Conservation (phyloP, 2,113 vertebrate genomes). For the Urocolius indicus region DNA sequence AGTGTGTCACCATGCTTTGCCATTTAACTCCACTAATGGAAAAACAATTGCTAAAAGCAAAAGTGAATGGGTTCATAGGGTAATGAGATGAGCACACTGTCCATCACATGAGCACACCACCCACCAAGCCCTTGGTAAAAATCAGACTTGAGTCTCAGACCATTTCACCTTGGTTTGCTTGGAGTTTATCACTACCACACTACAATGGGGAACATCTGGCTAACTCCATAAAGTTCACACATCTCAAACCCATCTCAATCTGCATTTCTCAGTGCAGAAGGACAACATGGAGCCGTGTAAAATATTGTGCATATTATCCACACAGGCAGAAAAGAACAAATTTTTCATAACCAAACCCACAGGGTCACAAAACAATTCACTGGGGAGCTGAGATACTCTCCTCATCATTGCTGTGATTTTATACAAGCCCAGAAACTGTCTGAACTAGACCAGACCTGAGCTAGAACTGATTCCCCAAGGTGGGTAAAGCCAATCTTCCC, state of each 20-base stretch:
- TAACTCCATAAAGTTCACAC: background rate
- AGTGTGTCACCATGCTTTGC: background rate
- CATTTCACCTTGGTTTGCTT: too few species aligned
- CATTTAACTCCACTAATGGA: background rate
- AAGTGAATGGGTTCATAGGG: background rate
- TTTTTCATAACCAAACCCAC: background rate
- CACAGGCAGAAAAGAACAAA: background rate
- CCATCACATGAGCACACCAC: rapidly evolving
- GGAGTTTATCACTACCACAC: background rate
- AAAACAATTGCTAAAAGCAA: background rate
- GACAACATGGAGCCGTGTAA: rapidly evolving
- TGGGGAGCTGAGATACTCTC: background rate
- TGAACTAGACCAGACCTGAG: background rate
- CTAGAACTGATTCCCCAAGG: background rate
- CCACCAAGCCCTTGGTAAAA: background rate
- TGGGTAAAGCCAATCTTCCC: background rate
- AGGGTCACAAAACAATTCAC: background rate
- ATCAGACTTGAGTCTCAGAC: background rate
- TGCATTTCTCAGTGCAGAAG: background rate
- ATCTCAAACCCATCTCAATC: background rate
- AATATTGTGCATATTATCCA: background rate
- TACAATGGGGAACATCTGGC: rapidly evolving
- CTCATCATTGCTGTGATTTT: background rate
- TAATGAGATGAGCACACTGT: background rate
- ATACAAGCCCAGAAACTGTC: rapidly evolving